Evolutionary conservation across 2,888 invertebrate genomes (phyloP), one percentile per base, ranked within the genome.

Genomic region (Gryllus longicercus): DNA sequence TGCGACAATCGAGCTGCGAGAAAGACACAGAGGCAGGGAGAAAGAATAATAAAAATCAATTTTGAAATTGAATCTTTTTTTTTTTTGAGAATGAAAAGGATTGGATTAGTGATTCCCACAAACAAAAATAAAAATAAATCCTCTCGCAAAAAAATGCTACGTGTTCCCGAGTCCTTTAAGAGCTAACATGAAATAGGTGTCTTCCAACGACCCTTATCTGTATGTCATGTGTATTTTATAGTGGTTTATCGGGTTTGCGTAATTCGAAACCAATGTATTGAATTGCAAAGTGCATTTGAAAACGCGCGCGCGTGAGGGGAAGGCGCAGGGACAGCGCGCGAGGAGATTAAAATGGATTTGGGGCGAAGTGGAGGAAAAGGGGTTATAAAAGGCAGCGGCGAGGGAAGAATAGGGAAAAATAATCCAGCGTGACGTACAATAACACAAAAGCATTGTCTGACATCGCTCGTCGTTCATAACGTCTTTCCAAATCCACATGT

Each of bases 261-360:
- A 63, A 63, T 63, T 63, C 18, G 63, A 63, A 63, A 63, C 63
- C 63, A 63, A 63, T 63, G 63, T 63, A 63, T 63, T 63, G 63
- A 63, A 63, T 63, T 63, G 63, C 63, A 63, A 63, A 63, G 63
- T 63, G 18, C 63, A 63, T 63, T 63, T 63, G 63, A 18, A 63
- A 63, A 63, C 14, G 63, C 63, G 63, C 14, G 18, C 63, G 63
- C 3, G 63, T 10, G 63, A 16, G 18, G 14, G 63, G 18, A 14
- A 18, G 63, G 63, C 16, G 63, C 14, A 18, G 63, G 63, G 63
- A 18, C 14, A 14, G 18, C 16, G 63, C 63, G 63, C 18, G 63
- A 63, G 3, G 63, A 63, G 63, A 63, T 63, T 63, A 63, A 63
- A 63, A 4, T 63, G 63, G 63, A 63, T 63, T 63, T 63, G 63